Percentiles rank a stretch among this genome's conserved stretches.
phyloP scores from a whole-genome alignment of 2,888 invertebrate genomes.

The Drosophila quinaria region DNA sequence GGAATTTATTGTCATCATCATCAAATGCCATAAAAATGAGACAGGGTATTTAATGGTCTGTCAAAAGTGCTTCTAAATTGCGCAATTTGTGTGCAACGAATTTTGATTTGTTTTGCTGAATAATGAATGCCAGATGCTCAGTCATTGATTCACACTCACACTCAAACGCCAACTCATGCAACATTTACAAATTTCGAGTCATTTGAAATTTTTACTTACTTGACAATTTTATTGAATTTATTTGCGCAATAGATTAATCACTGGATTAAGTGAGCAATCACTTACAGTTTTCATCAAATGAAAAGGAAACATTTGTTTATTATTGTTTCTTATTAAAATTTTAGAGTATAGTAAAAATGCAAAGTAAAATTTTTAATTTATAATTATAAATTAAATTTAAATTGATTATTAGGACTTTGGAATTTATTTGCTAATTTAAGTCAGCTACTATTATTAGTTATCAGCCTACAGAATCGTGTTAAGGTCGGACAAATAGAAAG shows the following conservation, averaged over 20 bases:
- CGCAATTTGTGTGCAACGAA: slow-evolving; percentile 64
- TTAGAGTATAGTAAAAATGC: too few relatives aligned
- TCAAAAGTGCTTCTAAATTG: slow-evolving; percentile 37
- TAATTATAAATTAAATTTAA: too few relatives aligned
- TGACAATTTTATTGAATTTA: slow-evolving; percentile 2
- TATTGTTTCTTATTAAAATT: too few relatives aligned
- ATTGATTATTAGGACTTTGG: too few relatives aligned
- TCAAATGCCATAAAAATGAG: too few relatives aligned
- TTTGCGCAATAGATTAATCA: slow-evolving; percentile 5
- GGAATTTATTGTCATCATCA: slow-evolving; percentile 57
- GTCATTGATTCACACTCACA: slow-evolving; percentile 64
- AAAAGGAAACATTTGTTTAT: too few relatives aligned
- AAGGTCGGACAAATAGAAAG: too few relatives aligned
- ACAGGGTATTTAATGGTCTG: slow-evolving; percentile 18
- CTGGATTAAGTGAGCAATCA: slow-evolving; percentile 4
- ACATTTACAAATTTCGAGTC: not conserved
- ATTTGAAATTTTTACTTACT: not conserved
- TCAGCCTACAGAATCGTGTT: too few relatives aligned
- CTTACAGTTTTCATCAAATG: too few relatives aligned
- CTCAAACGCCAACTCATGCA: not conserved
- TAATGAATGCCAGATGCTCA: slow-evolving; percentile 77
- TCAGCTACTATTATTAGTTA: too few relatives aligned
- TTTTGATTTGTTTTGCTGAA: slow-evolving; percentile 55
- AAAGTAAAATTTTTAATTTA: too few relatives aligned
- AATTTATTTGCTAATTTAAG: too few relatives aligned